Percentiles rank a stretch among this genome's conserved stretches.
phyloP scores from a whole-genome alignment of 2,888 invertebrate species.

The Eupithecia centaureata region DNA sequence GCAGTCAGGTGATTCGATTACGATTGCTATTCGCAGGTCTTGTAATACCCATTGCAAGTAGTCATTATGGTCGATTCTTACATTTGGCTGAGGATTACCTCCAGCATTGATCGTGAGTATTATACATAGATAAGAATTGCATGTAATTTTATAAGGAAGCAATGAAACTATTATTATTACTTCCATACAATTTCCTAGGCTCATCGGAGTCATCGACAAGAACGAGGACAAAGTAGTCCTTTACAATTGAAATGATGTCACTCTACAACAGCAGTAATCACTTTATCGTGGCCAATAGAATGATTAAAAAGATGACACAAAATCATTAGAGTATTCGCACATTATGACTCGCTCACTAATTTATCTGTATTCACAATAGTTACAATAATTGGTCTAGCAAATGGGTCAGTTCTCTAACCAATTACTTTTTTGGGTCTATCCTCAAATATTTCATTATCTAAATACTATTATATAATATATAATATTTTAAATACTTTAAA shows the following conservation, averaged over 20 bases:
- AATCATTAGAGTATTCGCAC: not conserved
- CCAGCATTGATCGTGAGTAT: not conserved
- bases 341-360: not conserved
- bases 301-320: not conserved
- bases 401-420: not conserved
- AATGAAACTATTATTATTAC: not conserved
- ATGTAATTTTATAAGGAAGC: not conserved
- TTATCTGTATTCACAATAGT: not conserved
- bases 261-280: not conserved
- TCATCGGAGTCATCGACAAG: not conserved
- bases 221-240: slow-evolving; percentile 1
- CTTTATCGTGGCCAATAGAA: not conserved
- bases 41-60: too few species aligned
- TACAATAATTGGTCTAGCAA: not conserved
- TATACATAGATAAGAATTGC: not conserved
- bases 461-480: too few species aligned
- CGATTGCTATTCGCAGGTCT: not conserved
- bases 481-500: not conserved
- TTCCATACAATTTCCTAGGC: not conserved
- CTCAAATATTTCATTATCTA: too few species aligned
- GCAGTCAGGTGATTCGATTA: not conserved
- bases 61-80: too few species aligned
- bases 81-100: not conserved
- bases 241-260: slow-evolving; percentile 19
- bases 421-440: not conserved